Percentiles rank a stretch among this genome's conserved stretches.
Evolutionary conservation across 2,888 invertebrate genomes (phyloP).

Genomic region (Icerya purchasi): DNA sequence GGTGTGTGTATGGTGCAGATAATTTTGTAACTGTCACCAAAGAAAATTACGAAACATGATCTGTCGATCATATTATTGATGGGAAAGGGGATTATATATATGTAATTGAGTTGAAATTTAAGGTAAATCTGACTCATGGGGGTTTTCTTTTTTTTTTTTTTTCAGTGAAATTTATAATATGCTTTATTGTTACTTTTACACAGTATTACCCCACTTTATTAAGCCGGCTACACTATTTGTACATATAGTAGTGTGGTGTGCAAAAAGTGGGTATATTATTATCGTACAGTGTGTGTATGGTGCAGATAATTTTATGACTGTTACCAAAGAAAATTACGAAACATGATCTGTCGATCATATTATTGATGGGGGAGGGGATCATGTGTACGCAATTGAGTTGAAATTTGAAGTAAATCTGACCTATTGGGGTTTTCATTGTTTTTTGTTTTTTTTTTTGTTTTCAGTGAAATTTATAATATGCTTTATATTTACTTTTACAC

Average conservation of each 20-base stretch:
- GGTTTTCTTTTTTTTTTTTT: too few species aligned
- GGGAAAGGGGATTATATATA: too few species aligned
- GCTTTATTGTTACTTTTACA: too few species aligned
- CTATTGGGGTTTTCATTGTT: background rate
- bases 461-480: background rate
- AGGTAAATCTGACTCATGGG: too few species aligned
- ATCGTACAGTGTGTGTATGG: background rate
- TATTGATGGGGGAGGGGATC: too few species aligned
- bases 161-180: too few species aligned
- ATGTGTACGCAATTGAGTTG: too few species aligned
- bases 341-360: too few species aligned
- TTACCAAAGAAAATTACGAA: background rate
- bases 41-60: background rate
- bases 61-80: too few species aligned
- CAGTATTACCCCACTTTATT: background rate
- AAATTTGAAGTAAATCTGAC: background rate
- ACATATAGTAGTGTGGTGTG: background rate
- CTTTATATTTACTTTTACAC: too few species aligned
- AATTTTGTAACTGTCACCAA: background rate
- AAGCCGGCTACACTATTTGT: background rate
- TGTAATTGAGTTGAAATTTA: too few species aligned
- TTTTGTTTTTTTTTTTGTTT: background rate
- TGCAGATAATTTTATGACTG: background rate
- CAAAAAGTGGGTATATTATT: background rate
- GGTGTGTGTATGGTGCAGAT: constrained; percentile 1